Evolutionary conservation across 35 echinoderm and acorn worm genomes (phyloP), one percentile per base, ranked within the genome.

Genomic region (Heliocidaris tuberculata): DNA sequence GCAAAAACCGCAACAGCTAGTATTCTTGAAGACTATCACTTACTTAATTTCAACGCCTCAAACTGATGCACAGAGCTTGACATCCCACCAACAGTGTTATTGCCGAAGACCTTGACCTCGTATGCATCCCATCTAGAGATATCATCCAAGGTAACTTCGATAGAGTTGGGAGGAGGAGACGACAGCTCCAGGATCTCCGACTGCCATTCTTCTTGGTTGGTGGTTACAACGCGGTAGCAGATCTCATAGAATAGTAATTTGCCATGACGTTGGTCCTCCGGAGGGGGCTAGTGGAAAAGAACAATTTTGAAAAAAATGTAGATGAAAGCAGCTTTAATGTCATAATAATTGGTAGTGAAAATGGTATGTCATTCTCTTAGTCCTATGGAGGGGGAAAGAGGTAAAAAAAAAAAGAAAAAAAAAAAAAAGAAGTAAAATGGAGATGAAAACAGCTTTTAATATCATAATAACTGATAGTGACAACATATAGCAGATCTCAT

Each of bases 71-170:
- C 50, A 16, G 91, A 93, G 91, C 91, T 93, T 13, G 91, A n/a
- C 31, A 30, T 31, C 9, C 91, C 91, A 6, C 91, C 91, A 2
- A 50, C 24, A 12, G 91, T 59, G 50, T 93, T 93, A 48, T 93
- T 93, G 50, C 49, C 91, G 24, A 50, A 93, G 91, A 93, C 91
- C 17, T 48, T 59, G 91, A 93, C 50, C 91, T 93, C 91, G 91
- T 93, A 93, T 5, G 91, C 50, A 56, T 93, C 91, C 91, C 91
- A 93, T 24, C 91, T 6, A 5, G 91, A 93, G 11, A 50, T 49
- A 59, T 49, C 50, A 17, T 49, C 47, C 12, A 56, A 5, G 48
- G 50, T 59, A 5, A 52, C 47, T 59, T 54, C 13, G 2, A 7
- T 52, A 48, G 27, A 93, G n/a, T 32, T 16, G 2, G 91, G 91